Evolutionary conservation across 2,888 invertebrate genomes (phyloP), one percentile per base, ranked within the genome.

Genomic region (Congeria kusceri): DNA sequence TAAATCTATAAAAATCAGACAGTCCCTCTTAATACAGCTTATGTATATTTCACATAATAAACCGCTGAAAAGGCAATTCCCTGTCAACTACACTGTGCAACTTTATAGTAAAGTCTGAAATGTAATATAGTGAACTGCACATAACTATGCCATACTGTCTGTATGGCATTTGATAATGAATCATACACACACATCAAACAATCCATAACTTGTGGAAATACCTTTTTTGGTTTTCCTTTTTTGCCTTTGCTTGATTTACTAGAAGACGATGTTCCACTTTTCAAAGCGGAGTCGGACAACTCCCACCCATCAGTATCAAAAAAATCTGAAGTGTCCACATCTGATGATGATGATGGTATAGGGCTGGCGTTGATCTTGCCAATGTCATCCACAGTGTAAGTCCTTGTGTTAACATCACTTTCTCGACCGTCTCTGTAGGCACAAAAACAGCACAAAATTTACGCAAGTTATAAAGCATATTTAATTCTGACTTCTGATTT

Each of bases 391-490:
- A 94, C 94, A 20, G 83, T 77, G 71, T 93, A 93, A 44, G 92
- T 91, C 83, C 92, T 93, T 15, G 93, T 91, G 11, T 93, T 91
- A 1, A 93, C 91, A 72, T 91, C 92, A 89, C 94, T 94, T 78
- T 92, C 92, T 56, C 88, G 88, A 13, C 93, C 92, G 90, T 93
- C 93, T 78, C 93, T 93, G 77, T 28, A 69, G 58, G 39, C 3
- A 39, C 1, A 39, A 13, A 39, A 39, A 39, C 3, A 39, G 15
- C 3, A 47, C 39, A 62, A 25, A 46, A 46, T 39, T 23, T 28
- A 68, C 25, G 20, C 23, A 53, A 28, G 20, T 25, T 66, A 20
- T 9, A 47, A 5, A 11, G 1, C 2, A 23, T 25, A 66, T 53
- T 3, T 28, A 29, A 39, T 32, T 4, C 25, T 44, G 44, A 46